Conservation (phyloP, 2,113 vertebrate species). For the Odocoileus hemionus region DNA sequence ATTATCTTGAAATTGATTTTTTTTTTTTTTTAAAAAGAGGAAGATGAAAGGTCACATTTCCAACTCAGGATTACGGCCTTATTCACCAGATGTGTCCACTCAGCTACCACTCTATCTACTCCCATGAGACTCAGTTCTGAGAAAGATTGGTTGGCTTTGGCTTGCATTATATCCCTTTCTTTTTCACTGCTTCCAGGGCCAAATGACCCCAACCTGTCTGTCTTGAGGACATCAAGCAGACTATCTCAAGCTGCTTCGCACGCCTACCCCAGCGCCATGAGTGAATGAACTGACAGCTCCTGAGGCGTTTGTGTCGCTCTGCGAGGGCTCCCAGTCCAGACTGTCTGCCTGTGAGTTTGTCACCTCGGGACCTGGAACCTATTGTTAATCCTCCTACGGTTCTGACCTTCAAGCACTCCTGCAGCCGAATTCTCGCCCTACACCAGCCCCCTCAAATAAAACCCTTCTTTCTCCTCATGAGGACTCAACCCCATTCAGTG, state of each 20-base stretch:
- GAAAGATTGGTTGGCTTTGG: neutral
- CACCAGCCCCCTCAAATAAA: neutral
- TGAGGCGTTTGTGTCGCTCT: neutral
- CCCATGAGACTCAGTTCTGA: neutral
- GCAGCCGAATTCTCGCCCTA: neutral
- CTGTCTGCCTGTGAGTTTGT: neutral
- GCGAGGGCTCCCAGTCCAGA: neutral
- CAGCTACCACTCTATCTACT: neutral
- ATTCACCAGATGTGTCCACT: neutral
- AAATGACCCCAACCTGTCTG: neutral
- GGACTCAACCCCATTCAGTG: neutral
- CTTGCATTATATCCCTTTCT: neutral
- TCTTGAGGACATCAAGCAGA: neutral
- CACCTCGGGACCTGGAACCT: neutral
- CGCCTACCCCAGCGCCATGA: neutral
- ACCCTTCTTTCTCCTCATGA: neutral
- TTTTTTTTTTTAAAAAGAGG: neutral
- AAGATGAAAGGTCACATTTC: constrained; percentile 17
- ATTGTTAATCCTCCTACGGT: neutral
- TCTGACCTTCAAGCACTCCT: neutral
- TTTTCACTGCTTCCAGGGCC: neutral
- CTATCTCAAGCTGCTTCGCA: neutral
- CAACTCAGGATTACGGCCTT: neutral
- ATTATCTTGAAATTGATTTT: constrained; percentile 30
- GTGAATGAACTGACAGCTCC: neutral